Evolutionary conservation across 2,888 invertebrate species (phyloP).

Genomic region (Cerceris rybyensis): DNA sequence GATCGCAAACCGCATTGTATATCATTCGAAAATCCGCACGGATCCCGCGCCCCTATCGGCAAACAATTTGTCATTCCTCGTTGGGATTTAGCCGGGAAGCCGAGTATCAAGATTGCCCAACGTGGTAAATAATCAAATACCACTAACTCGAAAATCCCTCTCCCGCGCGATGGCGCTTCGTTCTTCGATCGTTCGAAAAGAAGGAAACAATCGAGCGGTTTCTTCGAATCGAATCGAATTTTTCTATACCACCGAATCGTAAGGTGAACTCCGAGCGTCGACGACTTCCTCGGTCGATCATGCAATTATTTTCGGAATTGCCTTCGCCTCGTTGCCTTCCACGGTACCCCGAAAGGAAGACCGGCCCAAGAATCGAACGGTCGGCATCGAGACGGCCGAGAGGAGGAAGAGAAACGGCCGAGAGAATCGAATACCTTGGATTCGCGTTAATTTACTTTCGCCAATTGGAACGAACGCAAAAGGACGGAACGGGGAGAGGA

Average conservation of each 20-base stretch:
- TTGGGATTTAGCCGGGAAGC: conserved; percentile 65
- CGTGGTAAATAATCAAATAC: conserved; percentile 71
- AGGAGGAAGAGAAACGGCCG: conserved; percentile 13
- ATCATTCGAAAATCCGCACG: conserved; percentile 35
- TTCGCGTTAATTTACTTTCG: conserved; percentile 67
- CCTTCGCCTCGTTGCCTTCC: too few relatives aligned
- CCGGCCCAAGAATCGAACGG: neutral
- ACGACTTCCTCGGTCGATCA: too few relatives aligned
- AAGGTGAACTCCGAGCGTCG: too few relatives aligned
- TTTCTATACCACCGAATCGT: too few relatives aligned
- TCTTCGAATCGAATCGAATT: too few relatives aligned
- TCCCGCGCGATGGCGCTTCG: conserved; percentile 34
- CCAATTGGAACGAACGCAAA: conserved; percentile 38
- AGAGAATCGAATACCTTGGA: conserved; percentile 51
- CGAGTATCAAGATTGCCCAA: conserved; percentile 70
- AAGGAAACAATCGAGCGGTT: too few relatives aligned
- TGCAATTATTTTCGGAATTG: too few relatives aligned
- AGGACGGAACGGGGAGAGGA: neutral
- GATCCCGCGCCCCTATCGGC: conserved; percentile 52
- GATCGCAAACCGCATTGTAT: conserved; percentile 51
- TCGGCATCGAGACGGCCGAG: neutral
- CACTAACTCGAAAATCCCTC: conserved; percentile 60
- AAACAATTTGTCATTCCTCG: conserved; percentile 69
- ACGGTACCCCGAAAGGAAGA: too few relatives aligned
- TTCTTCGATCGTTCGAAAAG: neutral